These are phyloP conservation scores for Charadrius vociferus DNA, from an alignment of 2,113 vertebrate genomes.

Conservation along the genomic window DNA sequence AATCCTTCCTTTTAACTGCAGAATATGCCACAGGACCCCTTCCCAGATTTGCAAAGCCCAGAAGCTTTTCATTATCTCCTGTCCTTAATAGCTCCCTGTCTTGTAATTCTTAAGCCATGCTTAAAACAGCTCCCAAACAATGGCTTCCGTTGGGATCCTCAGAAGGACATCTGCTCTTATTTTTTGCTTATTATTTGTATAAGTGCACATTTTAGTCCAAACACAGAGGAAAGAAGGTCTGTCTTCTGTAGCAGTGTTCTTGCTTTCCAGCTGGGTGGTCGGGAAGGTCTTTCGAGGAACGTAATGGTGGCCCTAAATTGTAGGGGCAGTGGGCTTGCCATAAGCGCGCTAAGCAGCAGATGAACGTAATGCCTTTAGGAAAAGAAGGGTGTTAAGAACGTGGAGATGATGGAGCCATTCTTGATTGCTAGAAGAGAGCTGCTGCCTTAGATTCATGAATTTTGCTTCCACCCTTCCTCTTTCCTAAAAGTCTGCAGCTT, in stretches of 20 bases:
- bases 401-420: not conserved
- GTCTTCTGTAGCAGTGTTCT: not conserved
- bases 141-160: not conserved
- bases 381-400: not conserved
- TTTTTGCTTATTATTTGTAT: not conserved
- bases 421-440: not conserved
- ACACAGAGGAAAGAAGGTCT: not conserved
- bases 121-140: not conserved
- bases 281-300: not conserved
- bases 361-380: not conserved
- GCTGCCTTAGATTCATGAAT: not conserved
- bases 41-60: not conserved
- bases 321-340: not conserved
- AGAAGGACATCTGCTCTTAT: not conserved
- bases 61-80: not conserved
- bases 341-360: not conserved
- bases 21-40: not conserved
- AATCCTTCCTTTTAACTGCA: not conserved
- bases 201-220: not conserved
- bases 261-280: not conserved
- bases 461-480: not conserved
- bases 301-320: not conserved
- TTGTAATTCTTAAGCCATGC: not conserved
- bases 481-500: not conserved
- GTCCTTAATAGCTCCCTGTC: not conserved